These are phyloP conservation scores for Cylloceria caligata DNA, from an alignment of 2,888 invertebrate species.

Conservation along the genomic window DNA sequence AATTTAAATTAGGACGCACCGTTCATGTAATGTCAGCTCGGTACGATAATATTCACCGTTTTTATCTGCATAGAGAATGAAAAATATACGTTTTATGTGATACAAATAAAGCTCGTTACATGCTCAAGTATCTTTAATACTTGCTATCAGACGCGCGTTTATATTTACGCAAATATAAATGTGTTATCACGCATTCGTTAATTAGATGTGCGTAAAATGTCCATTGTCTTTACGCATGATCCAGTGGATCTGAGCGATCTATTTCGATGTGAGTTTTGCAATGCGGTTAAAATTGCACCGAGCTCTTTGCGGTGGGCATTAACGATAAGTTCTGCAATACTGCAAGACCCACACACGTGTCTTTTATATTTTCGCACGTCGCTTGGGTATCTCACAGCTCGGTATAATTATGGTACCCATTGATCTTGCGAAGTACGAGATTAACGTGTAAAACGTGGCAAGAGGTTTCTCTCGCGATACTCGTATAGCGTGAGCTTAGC, in stretches of 20 bases:
- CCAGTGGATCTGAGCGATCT: slow-evolving; percentile 7
- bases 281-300: slow-evolving; percentile 27
- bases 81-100: neutral
- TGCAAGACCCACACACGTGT: slow-evolving; percentile 24
- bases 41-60: neutral
- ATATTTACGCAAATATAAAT: slow-evolving; percentile 34
- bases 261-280: slow-evolving; percentile 8
- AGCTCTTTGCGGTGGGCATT: slow-evolving; percentile 1
- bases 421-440: slow-evolving; percentile 60
- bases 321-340: slow-evolving; percentile 35
- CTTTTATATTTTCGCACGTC: slow-evolving; percentile 20
- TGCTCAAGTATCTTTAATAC: slow-evolving; percentile 18
- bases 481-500: slow-evolving; percentile 19
- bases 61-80: neutral
- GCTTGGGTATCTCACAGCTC: slow-evolving; percentile 22
- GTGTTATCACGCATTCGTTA: neutral
- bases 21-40: no score
- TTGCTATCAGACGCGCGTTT: slow-evolving; percentile 11
- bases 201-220: slow-evolving; percentile 8
- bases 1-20: no score
- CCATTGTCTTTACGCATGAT: neutral
- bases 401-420: slow-evolving; percentile 60
- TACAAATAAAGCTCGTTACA: slow-evolving; percentile 21
- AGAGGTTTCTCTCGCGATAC: slow-evolving; percentile 30
- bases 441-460: slow-evolving; percentile 56